Evolutionary conservation across 1,140 invertebrate genomes (phyloP), one percentile per base, ranked within the genome.

Genomic region (Dendroctonus ponderosae): DNA sequence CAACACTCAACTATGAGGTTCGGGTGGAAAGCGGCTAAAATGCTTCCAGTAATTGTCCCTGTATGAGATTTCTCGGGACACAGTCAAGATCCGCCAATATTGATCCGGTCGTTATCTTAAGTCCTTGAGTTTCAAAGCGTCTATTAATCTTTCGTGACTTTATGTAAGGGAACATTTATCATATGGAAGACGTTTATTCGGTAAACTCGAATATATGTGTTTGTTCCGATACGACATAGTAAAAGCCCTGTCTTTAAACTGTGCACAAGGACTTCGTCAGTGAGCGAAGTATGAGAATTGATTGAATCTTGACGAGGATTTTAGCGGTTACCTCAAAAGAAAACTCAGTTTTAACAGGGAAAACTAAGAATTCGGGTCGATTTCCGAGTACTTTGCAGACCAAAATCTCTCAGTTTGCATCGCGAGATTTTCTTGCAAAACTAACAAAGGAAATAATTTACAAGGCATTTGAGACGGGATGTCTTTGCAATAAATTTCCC

Each of bases 381-480:
- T 26, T 26, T 26, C 26, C 3, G 26, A 26, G 1, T 26, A 26
- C 26, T 26, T 26, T 26, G 26, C 26, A 26, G 26, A 26, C 26
- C 26, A 26, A 3, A 26, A 26, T 3, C 26, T 26, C 26, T 26
- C 26, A 26, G 26, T 26, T 26, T 26, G 26, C 3, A 26, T 26
- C 26, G 26, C 1, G 3, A 26, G 26, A 3, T 26, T 26, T 26
- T 26, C 3, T 3, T 26, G 26, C 26, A 26, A 26, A 26, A 26
- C 26, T 26, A 26, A 26, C 26, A 26, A 26, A 2, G 26, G 26
- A 26, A 50, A 62, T 62, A 39, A 42, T 52, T 62, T 64, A 39
- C 42, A 9, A 41, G 48, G 37, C 62, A 52, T 65, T 56, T 48
- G 57, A 51, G 42, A 49, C 38, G 26, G 50, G 48, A 59, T 66